Evolutionary conservation across 2,888 invertebrate genomes (phyloP).

Genomic region (Trileptium ribeirensis): DNA sequence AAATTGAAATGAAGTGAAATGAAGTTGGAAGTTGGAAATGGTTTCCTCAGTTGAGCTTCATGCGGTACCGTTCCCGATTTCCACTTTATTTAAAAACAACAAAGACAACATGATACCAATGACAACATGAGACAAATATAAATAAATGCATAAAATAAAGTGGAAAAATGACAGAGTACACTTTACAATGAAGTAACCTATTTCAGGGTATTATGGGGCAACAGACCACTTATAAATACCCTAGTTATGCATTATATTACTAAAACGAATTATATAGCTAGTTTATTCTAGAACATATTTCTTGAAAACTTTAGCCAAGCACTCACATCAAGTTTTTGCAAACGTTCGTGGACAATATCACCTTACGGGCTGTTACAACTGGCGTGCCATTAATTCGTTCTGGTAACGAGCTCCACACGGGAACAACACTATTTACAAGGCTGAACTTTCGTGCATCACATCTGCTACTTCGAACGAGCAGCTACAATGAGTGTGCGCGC

Average conservation of each 20-base stretch:
- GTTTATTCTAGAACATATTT: neutral
- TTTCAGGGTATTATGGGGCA: neutral
- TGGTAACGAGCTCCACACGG: neutral
- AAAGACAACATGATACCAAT: neutral
- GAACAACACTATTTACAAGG: neutral
- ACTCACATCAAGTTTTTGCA: neutral
- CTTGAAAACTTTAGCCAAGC: neutral
- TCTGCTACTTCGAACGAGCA: neutral
- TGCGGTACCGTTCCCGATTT: neutral
- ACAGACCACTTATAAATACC: neutral
- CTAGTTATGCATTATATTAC: neutral
- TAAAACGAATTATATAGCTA: neutral
- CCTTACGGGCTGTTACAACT: neutral
- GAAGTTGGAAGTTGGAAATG: neutral
- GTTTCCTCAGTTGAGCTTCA: neutral
- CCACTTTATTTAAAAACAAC: neutral
- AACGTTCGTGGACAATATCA: neutral
- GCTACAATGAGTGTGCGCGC: neutral
- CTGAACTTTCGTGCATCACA: neutral
- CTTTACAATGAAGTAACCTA: neutral
- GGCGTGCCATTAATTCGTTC: neutral
- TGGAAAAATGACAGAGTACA: neutral
- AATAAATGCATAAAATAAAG: neutral
- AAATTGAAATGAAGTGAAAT: too few species aligned
- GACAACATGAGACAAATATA: neutral